phyloP scores from a whole-genome alignment of 1,140 invertebrate species.

The Rhopalosiphum padi region DNA sequence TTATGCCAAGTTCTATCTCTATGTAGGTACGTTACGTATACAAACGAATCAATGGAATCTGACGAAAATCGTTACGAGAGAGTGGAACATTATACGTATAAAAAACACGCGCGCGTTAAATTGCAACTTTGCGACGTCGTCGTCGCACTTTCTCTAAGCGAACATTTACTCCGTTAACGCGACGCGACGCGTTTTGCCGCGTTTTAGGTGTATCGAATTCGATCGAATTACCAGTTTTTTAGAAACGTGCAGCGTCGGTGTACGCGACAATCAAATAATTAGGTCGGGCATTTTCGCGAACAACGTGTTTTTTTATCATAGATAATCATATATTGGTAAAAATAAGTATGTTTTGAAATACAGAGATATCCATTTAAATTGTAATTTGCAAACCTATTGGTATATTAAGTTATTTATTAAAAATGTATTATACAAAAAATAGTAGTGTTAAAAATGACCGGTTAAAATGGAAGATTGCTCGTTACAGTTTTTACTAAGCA shows the following conservation, averaged over 20 bases:
- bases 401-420: too few species aligned
- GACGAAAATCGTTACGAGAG: background rate
- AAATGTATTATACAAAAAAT: background rate
- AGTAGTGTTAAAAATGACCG: background rate
- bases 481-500: too few species aligned
- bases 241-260: constrained; percentile 2
- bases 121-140: background rate
- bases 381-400: too few species aligned
- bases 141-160: constrained; percentile 6
- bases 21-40: background rate
- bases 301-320: background rate
- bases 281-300: background rate
- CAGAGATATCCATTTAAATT: too few species aligned
- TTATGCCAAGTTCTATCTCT: too few species aligned
- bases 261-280: constrained; percentile 14
- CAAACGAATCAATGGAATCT: background rate
- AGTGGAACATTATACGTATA: background rate
- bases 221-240: constrained; percentile 45
- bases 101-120: background rate
- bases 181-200: background rate
- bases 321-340: background rate
- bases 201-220: constrained; percentile 24
- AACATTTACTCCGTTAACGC: background rate
- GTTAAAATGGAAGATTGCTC: too few species aligned
- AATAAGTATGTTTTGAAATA: too few species aligned